These are phyloP conservation scores for Ophion ellenae DNA, from an alignment of 2,888 invertebrate genomes.

Conservation along the genomic window DNA sequence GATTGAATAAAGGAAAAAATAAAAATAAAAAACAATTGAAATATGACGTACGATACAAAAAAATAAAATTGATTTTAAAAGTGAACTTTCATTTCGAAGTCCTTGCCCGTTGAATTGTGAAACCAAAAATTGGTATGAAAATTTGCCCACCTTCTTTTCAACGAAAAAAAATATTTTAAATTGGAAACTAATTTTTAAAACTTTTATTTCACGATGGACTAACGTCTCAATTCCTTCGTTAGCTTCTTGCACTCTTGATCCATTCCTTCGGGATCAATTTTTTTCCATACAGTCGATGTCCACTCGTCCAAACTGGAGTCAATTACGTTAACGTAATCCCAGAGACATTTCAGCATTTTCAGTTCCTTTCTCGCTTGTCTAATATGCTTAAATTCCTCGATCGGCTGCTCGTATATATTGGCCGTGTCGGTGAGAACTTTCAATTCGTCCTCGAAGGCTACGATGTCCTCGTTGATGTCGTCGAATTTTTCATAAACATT, in stretches of 20 bases:
- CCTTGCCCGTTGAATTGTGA: not conserved
- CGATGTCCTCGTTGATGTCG: slow-evolving; percentile 88
- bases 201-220: slow-evolving; percentile 63
- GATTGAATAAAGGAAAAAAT: slow-evolving; percentile 15
- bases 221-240: slow-evolving; percentile 92
- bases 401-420: slow-evolving; percentile 92
- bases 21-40: not conserved
- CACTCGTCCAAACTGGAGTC: slow-evolving; percentile 94
- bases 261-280: slow-evolving; percentile 97
- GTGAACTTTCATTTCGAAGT: not conserved
- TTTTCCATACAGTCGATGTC: slow-evolving; percentile 97
- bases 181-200: not conserved
- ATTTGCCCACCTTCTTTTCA: not conserved
- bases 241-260: slow-evolving; percentile 97
- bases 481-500: slow-evolving; percentile 90
- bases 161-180: not conserved
- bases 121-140: slow-evolving; percentile 28
- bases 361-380: slow-evolving; percentile 91
- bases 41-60: not conserved
- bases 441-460: slow-evolving; percentile 88
- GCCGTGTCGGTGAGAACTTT: slow-evolving; percentile 89
- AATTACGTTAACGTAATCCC: slow-evolving; percentile 95
- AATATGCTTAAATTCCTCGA: slow-evolving; percentile 92
- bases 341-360: slow-evolving; percentile 90
- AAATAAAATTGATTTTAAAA: not conserved